These are phyloP conservation scores for Bathynomus jamesi DNA, from an alignment of 1,140 invertebrate genomes.

Conservation along the genomic window DNA sequence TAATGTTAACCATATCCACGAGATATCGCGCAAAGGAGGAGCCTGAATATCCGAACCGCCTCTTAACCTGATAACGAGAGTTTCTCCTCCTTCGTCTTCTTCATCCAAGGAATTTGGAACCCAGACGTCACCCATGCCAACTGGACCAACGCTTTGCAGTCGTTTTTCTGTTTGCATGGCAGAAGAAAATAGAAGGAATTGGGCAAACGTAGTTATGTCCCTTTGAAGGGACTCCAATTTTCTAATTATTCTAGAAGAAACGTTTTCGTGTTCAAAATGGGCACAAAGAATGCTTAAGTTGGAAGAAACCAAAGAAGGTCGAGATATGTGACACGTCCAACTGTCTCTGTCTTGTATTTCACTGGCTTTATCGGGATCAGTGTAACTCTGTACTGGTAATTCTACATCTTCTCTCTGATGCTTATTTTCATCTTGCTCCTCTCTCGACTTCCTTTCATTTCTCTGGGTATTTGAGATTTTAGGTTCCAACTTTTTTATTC, in stretches of 20 bases:
- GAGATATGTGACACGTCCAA: not conserved
- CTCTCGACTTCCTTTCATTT: not conserved
- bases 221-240: not conserved
- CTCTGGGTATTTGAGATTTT: not conserved
- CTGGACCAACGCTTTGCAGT: conserved; percentile 28
- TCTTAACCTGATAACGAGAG: conserved; percentile 22
- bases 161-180: conserved; percentile 23
- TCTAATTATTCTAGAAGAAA: not conserved
- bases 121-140: conserved; percentile 24
- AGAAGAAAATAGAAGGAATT: conserved; percentile 33
- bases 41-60: conserved; percentile 19
- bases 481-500: not conserved
- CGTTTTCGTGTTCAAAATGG: not conserved
- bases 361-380: not conserved
- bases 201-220: conserved; percentile 28
- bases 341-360: too few species aligned
- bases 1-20: conserved; percentile 35
- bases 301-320: not conserved
- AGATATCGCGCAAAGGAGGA: conserved; percentile 27
- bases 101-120: conserved; percentile 5
- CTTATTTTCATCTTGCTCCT: not conserved
- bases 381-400: not conserved
- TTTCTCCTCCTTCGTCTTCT: conserved; percentile 17
- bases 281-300: not conserved
- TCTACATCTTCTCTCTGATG: too few species aligned